Conservation (phyloP, 2,888 invertebrate genomes). For the Pterostichus madidus region DNA sequence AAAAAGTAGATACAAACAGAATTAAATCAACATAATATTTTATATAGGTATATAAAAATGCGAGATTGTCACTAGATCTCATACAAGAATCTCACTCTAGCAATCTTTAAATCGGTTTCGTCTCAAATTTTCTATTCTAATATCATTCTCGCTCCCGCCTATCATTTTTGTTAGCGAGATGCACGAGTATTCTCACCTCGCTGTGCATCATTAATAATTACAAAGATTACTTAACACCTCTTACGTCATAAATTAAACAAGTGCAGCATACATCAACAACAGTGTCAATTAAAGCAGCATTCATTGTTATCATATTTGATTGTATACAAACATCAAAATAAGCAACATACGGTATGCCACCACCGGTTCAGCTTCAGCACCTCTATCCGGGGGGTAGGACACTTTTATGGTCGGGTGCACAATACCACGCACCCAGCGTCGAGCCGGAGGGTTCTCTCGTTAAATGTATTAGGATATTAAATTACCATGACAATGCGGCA, state of each 20-base stretch:
- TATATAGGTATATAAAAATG: too few relatives aligned
- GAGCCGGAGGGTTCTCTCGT: slow-evolving; percentile 70
- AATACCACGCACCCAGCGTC: slow-evolving; percentile 29
- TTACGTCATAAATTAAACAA: too few relatives aligned
- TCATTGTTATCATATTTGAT: slow-evolving; percentile 46
- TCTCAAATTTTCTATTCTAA: too few relatives aligned
- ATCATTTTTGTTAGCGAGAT: too few relatives aligned
- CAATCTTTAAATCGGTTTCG: too few relatives aligned
- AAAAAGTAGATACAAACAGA: too few relatives aligned
- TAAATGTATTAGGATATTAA: slow-evolving; percentile 79
- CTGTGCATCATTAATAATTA: not conserved
- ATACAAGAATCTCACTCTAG: too few relatives aligned
- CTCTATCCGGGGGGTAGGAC: slow-evolving; percentile 16
- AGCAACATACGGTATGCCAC: slow-evolving; percentile 42
- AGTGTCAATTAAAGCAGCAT: slow-evolving; percentile 32
- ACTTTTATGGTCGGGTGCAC: slow-evolving; percentile 59
- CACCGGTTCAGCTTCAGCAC: not conserved
- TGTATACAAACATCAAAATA: slow-evolving; percentile 49
- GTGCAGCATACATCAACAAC: not conserved
- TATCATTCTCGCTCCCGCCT: too few relatives aligned
- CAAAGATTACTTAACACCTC: too few relatives aligned
- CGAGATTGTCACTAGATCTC: too few relatives aligned
- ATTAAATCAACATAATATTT: too few relatives aligned
- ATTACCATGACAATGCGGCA: slow-evolving; percentile 78
- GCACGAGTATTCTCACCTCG: too few relatives aligned